These are phyloP conservation scores for Capitella teleta DNA, from an alignment of 1,140 invertebrate genomes.

Conservation along the genomic window DNA sequence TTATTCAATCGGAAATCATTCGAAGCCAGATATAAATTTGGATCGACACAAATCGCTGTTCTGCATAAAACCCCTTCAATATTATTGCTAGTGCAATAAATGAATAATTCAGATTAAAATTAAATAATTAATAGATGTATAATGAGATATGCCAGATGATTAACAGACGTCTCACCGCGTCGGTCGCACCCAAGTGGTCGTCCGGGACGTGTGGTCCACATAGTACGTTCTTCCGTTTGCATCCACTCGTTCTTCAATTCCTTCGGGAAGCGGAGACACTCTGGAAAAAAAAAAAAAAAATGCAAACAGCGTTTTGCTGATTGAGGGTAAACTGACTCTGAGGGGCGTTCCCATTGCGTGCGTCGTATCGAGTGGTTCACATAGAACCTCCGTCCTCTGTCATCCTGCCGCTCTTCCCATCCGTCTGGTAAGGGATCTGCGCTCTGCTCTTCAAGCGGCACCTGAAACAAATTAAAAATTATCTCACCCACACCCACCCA, in stretches of 20 bases:
- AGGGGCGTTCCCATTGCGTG: slow-evolving; percentile 68
- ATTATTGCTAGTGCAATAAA: too few species aligned
- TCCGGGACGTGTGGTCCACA: slow-evolving; percentile 89
- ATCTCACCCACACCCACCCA: too few species aligned
- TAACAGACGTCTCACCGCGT: too few species aligned
- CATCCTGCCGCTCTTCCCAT: slow-evolving; percentile 77
- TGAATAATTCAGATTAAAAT: too few species aligned
- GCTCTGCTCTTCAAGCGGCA: not conserved
- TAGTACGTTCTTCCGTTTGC: slow-evolving; percentile 76
- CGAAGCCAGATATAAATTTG: too few species aligned
- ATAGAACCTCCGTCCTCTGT: slow-evolving; percentile 81
- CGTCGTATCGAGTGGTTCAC: slow-evolving; percentile 98
- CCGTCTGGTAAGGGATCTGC: not conserved
- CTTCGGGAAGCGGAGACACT: slow-evolving; percentile 64
- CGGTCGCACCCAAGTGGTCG: slow-evolving; percentile 91
- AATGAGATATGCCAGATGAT: too few species aligned
- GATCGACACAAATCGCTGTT: too few species aligned
- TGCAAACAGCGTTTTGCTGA: not conserved
- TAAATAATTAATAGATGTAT: too few species aligned
- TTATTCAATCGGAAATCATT: too few species aligned
- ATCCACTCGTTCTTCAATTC: slow-evolving; percentile 84
- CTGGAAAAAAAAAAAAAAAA: not conserved
- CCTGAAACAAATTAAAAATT: too few species aligned
- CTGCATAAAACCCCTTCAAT: too few species aligned
- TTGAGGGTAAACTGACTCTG: not conserved